Percentiles rank a stretch among this genome's conserved stretches.
These are phyloP conservation scores for Myxocyprinus asiaticus DNA, from an alignment of 2,113 vertebrate genomes.

Conservation along the genomic window DNA sequence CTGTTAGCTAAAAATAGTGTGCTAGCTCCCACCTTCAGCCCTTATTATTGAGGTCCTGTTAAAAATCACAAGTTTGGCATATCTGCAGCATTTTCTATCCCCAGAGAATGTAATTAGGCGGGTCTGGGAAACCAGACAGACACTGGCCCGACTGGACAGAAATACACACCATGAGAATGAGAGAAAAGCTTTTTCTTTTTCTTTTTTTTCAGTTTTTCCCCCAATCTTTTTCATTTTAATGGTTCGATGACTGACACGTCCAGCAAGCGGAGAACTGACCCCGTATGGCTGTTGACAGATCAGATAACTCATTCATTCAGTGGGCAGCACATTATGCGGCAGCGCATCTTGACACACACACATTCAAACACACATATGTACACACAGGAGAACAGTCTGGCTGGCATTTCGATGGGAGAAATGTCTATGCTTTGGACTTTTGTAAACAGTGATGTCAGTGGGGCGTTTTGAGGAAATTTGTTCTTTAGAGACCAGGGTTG, in stretches of 20 bases:
- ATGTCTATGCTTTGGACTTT: neutral
- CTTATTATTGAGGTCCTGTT: constrained; percentile 65
- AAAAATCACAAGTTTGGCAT: constrained; percentile 76
- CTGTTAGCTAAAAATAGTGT: constrained; percentile 69
- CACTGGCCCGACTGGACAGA: constrained; percentile 59
- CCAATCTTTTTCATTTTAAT: constrained; percentile 54
- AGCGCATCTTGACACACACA: neutral
- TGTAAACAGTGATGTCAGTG: constrained; percentile 9
- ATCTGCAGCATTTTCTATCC: constrained; percentile 67
- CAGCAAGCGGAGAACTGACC: constrained; percentile 46
- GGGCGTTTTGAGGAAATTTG: neutral
- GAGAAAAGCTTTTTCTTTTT: constrained; percentile 60
- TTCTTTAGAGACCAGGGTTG: too few relatives aligned
- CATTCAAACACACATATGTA: neutral
- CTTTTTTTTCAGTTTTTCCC: constrained; percentile 47
- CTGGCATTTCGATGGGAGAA: neutral
- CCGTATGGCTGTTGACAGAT: constrained; percentile 20
- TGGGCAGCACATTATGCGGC: neutral
- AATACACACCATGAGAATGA: constrained; percentile 70
- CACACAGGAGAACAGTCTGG: neutral
- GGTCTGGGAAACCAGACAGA: constrained; percentile 74
- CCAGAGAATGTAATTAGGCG: constrained; percentile 74
- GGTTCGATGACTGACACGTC: constrained; percentile 62
- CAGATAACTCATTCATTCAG: constrained; percentile 22
- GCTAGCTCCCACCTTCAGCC: constrained; percentile 23